Evolutionary conservation across 2,797 vertebrate genomes (phyloP).

Genomic region (Trachops cirrhosus): DNA sequence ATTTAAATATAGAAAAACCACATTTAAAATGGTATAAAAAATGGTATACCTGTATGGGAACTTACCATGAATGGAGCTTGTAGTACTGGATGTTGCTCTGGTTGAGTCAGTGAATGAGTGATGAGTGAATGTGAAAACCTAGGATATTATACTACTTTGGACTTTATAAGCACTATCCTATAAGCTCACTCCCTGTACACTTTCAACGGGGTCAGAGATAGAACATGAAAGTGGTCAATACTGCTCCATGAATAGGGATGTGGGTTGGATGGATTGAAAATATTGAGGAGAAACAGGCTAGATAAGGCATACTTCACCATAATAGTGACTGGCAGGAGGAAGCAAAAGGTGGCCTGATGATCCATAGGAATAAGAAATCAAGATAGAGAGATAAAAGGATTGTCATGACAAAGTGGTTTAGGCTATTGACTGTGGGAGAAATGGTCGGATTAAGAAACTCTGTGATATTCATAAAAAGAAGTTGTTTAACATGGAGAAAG

Average conservation of each 20-base stretch:
- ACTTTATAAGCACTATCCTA: background rate
- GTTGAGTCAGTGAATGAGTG: background rate
- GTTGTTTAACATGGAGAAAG: background rate
- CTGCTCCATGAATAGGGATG: background rate
- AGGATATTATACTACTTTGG: background rate
- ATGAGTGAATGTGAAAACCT: background rate
- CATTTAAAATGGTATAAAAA: background rate
- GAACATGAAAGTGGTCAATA: background rate
- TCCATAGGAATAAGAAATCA: background rate
- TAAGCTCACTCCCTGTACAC: background rate
- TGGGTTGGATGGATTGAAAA: background rate
- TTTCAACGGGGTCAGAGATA: background rate
- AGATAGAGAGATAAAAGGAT: background rate
- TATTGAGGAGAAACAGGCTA: background rate
- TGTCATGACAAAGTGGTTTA: background rate
- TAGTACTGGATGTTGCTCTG: background rate
- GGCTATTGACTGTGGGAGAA: background rate
- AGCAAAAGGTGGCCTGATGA: background rate
- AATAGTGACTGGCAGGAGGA: background rate
- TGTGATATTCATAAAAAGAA: background rate
- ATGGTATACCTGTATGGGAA: background rate
- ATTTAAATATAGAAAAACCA: background rate
- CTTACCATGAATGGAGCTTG: background rate
- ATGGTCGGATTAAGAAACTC: background rate
- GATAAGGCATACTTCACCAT: background rate